Percentiles rank a stretch among this genome's conserved stretches.
phyloP scores from a whole-genome alignment of 2,113 vertebrate species.

The Channa argus region DNA sequence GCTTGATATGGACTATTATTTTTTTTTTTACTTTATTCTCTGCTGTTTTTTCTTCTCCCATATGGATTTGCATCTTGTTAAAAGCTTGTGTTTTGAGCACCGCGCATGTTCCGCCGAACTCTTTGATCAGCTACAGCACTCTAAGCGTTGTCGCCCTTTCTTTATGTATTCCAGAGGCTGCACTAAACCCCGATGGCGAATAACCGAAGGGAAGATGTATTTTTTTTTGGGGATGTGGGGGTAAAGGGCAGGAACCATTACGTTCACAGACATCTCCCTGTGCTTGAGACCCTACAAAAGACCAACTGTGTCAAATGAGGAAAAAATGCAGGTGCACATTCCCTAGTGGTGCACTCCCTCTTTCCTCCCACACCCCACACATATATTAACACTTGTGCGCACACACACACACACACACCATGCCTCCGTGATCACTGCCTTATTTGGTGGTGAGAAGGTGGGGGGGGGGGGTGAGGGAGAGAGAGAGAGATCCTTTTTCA shows the following conservation, averaged over 20 bases:
- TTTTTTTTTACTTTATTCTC: background rate
- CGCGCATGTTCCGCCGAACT: background rate
- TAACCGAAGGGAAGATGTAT: slow-evolving; percentile 41
- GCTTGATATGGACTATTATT: background rate
- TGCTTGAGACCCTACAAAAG: slow-evolving; percentile 72
- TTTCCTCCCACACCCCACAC: slow-evolving; percentile 40
- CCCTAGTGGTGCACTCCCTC: slow-evolving; percentile 59
- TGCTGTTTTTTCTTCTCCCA: slow-evolving; percentile 11
- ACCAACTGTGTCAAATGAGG: slow-evolving; percentile 78
- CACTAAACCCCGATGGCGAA: slow-evolving; percentile 26
- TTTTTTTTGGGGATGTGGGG: slow-evolving; percentile 11
- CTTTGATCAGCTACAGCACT: too few relatives aligned
- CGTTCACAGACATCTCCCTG: slow-evolving; percentile 60
- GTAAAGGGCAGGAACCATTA: slow-evolving; percentile 49
- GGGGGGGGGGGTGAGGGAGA: slow-evolving; percentile 18
- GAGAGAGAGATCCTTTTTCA: slow-evolving; percentile 71
- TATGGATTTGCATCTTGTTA: slow-evolving; percentile 20
- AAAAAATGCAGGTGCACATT: slow-evolving; percentile 82
- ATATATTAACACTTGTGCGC: slow-evolving; percentile 39
- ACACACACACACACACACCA: slow-evolving; percentile 2
- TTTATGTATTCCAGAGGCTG: background rate
- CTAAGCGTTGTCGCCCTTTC: too few relatives aligned
- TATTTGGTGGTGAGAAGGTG: slow-evolving; percentile 32
- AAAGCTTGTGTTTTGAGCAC: slow-evolving; percentile 7
- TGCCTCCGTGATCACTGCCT: slow-evolving; percentile 59